A percentile compares a stretch with the other conserved stretches of the same genome.
Evolutionary conservation across 2,113 vertebrate species (phyloP).

Genomic region (Bubo bubo): DNA sequence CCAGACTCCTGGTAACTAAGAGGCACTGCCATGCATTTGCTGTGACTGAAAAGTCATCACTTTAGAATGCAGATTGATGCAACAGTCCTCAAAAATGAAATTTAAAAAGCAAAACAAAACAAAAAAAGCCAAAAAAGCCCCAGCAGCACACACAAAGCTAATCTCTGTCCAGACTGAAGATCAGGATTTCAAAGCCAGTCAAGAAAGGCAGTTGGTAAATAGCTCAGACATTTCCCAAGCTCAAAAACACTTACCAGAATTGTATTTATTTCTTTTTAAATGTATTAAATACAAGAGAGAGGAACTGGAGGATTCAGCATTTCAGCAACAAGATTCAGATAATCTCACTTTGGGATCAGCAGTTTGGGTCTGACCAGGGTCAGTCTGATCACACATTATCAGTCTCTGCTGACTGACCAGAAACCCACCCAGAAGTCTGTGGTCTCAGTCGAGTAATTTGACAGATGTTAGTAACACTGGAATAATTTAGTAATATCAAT

Average conservation of each 20-base stretch:
- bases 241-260: neutral
- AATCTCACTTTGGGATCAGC: slow-evolving; percentile 8
- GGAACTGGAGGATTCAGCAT: neutral
- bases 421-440: neutral
- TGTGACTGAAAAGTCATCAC: neutral
- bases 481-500: neutral
- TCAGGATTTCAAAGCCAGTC: slow-evolving; percentile 23
- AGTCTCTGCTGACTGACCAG: neutral
- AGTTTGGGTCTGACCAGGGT: neutral
- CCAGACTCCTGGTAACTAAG: neutral
- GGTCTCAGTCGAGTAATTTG: neutral
- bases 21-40: neutral
- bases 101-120: neutral
- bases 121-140: neutral
- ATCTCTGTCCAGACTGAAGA: slow-evolving; percentile 60
- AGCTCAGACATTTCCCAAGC: neutral
- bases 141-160: neutral
- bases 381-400: neutral
- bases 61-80: neutral
- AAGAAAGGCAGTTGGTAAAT: slow-evolving; percentile 2
- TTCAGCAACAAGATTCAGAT: neutral
- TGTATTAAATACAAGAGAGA: neutral
- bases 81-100: fast-evolving
- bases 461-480: neutral
- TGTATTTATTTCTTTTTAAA: neutral